Evolutionary conservation across 2,113 vertebrate species (phyloP).

Genomic region (Jacana jacana): DNA sequence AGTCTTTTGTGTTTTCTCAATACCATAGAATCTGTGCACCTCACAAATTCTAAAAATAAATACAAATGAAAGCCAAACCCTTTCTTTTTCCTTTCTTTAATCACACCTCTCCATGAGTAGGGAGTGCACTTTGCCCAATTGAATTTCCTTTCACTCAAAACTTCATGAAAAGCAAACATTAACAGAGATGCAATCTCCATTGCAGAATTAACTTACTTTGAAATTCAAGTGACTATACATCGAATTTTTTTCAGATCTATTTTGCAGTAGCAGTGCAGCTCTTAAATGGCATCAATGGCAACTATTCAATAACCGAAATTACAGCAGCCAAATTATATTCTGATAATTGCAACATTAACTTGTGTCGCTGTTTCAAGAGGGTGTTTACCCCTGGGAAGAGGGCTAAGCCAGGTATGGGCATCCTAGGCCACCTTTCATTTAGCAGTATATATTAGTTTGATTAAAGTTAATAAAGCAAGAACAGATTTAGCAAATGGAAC

Average conservation of each 20-base stretch:
- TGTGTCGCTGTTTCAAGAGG: background rate
- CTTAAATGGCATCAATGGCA: background rate
- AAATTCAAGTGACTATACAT: background rate
- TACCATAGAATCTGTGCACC: background rate
- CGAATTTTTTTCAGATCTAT: background rate
- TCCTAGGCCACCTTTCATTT: slow-evolving; percentile 43
- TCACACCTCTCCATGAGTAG: background rate
- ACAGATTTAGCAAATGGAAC: slow-evolving; percentile 53
- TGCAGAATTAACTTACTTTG: background rate
- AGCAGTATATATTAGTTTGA: slow-evolving; percentile 32
- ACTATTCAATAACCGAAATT: background rate
- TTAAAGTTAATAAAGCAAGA: slow-evolving; percentile 65
- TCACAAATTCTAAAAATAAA: slow-evolving; percentile 44
- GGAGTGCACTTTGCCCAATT: background rate
- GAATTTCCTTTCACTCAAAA: background rate
- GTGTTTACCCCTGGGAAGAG: slow-evolving; percentile 29
- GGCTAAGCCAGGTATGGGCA: slow-evolving; percentile 20
- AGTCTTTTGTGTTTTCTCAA: slow-evolving; percentile 24
- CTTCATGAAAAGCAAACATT: slow-evolving; percentile 19
- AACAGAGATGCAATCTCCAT: background rate
- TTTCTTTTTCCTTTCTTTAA: background rate
- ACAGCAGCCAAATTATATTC: background rate
- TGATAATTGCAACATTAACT: slow-evolving; percentile 24
- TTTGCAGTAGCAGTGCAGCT: background rate
- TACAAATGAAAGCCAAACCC: background rate